Evolutionary conservation across 1,140 invertebrate genomes (phyloP).

Genomic region (Bombus impatiens): DNA sequence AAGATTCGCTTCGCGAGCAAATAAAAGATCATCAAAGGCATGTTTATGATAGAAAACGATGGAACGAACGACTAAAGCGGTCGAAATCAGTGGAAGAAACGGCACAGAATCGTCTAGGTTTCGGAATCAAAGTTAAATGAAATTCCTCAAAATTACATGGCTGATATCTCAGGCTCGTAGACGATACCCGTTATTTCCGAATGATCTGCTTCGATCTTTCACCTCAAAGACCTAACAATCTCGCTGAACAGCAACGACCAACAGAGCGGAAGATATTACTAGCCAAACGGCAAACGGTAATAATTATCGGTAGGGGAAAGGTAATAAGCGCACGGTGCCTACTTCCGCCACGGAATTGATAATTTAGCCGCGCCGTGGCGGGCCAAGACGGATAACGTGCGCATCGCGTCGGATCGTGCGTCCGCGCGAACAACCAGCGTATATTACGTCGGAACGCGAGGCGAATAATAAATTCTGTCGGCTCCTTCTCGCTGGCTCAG

Average conservation of each 20-base stretch:
- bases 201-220: too few relatives aligned
- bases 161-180: too few relatives aligned
- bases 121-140: too few relatives aligned
- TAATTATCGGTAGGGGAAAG: neutral
- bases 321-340: neutral
- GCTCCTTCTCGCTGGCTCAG: neutral
- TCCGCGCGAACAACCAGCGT: neutral
- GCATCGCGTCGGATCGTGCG: conserved; percentile 15
- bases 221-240: fast-evolving
- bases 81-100: too few relatives aligned
- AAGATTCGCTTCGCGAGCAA: too few relatives aligned
- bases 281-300: neutral
- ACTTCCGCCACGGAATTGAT: conserved; percentile 7
- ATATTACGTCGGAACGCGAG: conserved; percentile 46
- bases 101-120: too few relatives aligned
- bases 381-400: conserved; percentile 33
- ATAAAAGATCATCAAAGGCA: too few relatives aligned
- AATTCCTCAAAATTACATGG: too few relatives aligned
- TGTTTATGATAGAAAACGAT: too few relatives aligned
- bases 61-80: too few relatives aligned
- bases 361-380: neutral
- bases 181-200: too few relatives aligned
- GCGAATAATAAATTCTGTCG: conserved; percentile 51
- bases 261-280: neutral
- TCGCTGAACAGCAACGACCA: neutral